These are phyloP conservation scores for Sakesphorus luctuosus DNA, from an alignment of 2,113 vertebrate species.

Conservation along the genomic window DNA sequence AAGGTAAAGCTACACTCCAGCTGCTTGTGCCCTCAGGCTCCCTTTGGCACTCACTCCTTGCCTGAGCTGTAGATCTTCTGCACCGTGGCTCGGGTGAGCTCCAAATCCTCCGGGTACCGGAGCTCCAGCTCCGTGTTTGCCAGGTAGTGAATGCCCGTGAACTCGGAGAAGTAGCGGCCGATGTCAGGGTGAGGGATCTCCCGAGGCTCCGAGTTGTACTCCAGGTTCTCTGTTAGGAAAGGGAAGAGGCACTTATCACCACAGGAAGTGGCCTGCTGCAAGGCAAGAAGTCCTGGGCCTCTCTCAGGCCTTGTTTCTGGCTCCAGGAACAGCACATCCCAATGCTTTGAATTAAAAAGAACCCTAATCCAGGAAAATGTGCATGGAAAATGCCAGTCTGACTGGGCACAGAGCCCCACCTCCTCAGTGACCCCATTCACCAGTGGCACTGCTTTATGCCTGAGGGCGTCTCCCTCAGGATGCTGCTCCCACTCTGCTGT, in stretches of 20 bases:
- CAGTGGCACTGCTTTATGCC: neutral
- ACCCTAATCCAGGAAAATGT: neutral
- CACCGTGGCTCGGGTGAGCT: slow-evolving; percentile 78
- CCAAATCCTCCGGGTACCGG: slow-evolving; percentile 88
- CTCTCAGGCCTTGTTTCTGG: neutral
- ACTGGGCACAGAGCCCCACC: neutral
- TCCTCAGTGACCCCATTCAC: neutral
- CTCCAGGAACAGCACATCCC: neutral
- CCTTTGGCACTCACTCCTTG: slow-evolving; percentile 61
- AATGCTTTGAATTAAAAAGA: neutral
- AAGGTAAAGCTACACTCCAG: slow-evolving; percentile 56
- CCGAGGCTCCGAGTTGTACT: slow-evolving; percentile 86
- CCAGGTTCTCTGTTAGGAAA: slow-evolving; percentile 88
- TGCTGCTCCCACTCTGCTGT: neutral
- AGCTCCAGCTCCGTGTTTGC: slow-evolving; percentile 89
- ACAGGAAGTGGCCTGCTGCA: neutral
- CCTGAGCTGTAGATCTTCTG: slow-evolving; percentile 84
- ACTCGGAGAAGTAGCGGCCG: slow-evolving; percentile 94
- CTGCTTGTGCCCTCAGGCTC: neutral
- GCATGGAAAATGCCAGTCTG: accelerated
- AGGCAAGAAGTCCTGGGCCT: accelerated
- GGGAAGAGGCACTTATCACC: neutral
- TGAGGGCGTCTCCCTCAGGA: neutral
- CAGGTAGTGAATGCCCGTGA: slow-evolving; percentile 84
- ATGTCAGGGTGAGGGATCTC: slow-evolving; percentile 94